These are phyloP conservation scores for Dermolepida albohirtum DNA, from an alignment of 2,888 invertebrate genomes.

Conservation along the genomic window DNA sequence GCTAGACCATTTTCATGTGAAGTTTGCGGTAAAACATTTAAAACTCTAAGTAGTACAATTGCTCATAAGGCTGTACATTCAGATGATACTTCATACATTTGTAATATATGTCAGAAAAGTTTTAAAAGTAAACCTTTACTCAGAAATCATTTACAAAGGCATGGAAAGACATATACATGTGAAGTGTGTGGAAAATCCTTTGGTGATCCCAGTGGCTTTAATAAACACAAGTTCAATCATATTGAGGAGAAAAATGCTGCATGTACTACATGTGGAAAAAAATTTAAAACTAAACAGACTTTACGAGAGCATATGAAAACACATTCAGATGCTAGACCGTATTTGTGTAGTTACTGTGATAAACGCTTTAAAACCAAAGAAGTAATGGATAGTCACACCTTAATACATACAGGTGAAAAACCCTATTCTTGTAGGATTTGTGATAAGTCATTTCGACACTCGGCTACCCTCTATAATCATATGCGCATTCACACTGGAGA, in stretches of 20 bases:
- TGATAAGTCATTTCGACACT: neutral
- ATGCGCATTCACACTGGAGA: constrained; percentile 11
- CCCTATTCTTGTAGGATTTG: neutral
- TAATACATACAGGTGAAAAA: constrained; percentile 1
- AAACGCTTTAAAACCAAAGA: neutral
- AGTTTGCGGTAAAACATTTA: constrained; percentile 20
- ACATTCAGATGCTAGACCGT: constrained; percentile 6
- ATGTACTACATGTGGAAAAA: neutral
- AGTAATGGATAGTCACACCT: neutral
- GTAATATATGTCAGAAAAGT: neutral
- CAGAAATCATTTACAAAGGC: neutral
- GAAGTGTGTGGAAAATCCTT: constrained; percentile 3
- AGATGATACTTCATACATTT: neutral
- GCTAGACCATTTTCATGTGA: constrained; percentile 14
- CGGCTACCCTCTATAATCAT: neutral
- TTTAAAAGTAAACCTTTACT: neutral
- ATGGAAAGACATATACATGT: neutral
- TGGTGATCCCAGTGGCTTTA: too few relatives aligned
- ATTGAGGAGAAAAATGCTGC: too few relatives aligned
- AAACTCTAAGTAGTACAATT: neutral
- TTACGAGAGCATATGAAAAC: neutral
- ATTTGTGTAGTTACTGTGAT: neutral
- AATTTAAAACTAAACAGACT: neutral
- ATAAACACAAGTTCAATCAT: too few relatives aligned
- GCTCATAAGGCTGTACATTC: constrained; percentile 11